phyloP scores from a whole-genome alignment of 2,888 invertebrate species.

The Dysmachus trigonus region DNA sequence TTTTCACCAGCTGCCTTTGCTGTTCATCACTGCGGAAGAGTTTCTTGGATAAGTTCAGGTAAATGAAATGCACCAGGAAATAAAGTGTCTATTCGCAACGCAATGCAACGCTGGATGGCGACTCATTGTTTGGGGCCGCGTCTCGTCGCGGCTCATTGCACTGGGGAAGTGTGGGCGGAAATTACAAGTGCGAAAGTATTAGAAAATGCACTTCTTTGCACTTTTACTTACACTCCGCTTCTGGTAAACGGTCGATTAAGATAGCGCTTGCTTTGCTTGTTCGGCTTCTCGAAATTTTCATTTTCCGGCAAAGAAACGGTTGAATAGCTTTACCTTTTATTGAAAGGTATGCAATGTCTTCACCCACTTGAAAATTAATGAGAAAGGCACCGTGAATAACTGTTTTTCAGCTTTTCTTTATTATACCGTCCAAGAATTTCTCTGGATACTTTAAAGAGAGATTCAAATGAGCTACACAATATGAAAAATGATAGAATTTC shows the following conservation, averaged over 20 bases:
- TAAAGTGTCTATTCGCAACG: neutral
- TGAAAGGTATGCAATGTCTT: neutral
- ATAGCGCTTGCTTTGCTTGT: neutral
- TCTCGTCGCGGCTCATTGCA: neutral
- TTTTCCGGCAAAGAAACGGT: neutral
- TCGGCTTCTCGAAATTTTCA: neutral
- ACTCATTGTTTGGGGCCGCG: neutral
- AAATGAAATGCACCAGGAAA: slow-evolving; percentile 24
- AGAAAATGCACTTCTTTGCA: neutral
- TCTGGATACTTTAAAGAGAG: neutral
- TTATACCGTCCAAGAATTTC: neutral
- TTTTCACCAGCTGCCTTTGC: neutral
- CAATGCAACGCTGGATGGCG: neutral
- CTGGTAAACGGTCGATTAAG: neutral
- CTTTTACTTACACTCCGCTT: neutral
- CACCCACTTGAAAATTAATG: neutral
- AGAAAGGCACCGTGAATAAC: neutral
- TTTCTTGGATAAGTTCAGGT: slow-evolving; percentile 1
- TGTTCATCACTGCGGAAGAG: slow-evolving; percentile 4
- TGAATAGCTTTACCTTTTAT: neutral
- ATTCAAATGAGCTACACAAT: neutral
- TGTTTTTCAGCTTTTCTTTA: neutral
- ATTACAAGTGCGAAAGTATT: neutral
- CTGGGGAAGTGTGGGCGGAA: neutral
- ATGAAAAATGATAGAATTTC: neutral